Conservation (phyloP, 23 tunicate species). For the Ciona savignyi region DNA sequence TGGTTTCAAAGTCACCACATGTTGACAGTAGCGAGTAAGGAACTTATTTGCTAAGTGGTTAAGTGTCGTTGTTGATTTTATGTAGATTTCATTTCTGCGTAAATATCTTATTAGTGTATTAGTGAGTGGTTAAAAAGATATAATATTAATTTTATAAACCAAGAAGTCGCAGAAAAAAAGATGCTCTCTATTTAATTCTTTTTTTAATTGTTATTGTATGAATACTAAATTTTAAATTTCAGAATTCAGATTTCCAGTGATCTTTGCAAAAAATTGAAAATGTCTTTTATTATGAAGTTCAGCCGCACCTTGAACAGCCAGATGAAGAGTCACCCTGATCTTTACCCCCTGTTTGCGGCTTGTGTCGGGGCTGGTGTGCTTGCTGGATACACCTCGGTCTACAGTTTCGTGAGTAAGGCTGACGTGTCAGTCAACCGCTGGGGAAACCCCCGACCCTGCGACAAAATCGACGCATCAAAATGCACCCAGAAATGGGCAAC, state of each 20-base stretch:
- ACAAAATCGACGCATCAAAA: conserved; percentile 12
- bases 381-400: neutral
- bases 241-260: too few relatives aligned
- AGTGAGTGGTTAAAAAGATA: too few relatives aligned
- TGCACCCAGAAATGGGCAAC: conserved; percentile 2
- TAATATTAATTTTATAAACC: too few relatives aligned
- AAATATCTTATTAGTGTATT: too few relatives aligned
- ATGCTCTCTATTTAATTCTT: too few relatives aligned
- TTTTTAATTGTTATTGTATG: too few relatives aligned
- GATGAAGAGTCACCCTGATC: neutral
- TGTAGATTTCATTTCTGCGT: too few relatives aligned
- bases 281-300: neutral
- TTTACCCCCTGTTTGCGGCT: conserved; percentile 4
- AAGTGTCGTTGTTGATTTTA: too few relatives aligned
- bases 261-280: neutral
- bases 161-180: too few relatives aligned
- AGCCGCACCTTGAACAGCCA: neutral
- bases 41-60: neutral
- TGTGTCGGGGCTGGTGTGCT: conserved; percentile 10
- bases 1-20: neutral
- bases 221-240: too few relatives aligned
- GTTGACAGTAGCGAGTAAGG: neutral
- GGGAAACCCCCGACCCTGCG: conserved; percentile 15
- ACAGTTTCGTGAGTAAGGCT: conserved; percentile 13
- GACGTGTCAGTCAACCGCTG: conserved; percentile 34